Evolutionary conservation across 2,888 invertebrate species (phyloP).

Genomic region (Mesoligia furuncula): DNA sequence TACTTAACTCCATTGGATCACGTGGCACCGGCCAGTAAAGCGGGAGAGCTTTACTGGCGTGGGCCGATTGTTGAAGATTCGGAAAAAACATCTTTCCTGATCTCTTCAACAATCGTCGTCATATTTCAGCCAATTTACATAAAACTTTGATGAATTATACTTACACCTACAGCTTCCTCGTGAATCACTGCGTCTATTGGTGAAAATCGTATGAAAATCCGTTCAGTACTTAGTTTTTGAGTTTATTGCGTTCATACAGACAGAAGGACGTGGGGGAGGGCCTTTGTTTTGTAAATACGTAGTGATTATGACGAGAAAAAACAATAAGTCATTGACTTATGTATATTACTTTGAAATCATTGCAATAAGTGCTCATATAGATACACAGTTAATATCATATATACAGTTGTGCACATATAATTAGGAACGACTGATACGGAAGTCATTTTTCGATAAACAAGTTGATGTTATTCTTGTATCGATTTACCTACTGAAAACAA

Average conservation of each 20-base stretch:
- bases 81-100: no score
- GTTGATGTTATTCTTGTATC: no score
- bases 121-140: background rate
- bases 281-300: background rate
- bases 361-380: background rate
- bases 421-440: no score
- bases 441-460: no score
- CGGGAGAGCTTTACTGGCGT: no score
- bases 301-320: background rate
- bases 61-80: background rate
- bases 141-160: background rate
- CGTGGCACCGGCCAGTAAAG: background rate
- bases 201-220: background rate
- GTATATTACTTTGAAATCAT: no score
- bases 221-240: background rate
- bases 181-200: background rate
- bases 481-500: no score
- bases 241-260: background rate
- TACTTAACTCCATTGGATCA: background rate
- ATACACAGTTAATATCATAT: background rate
- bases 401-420: no score
- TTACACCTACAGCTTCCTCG: background rate
- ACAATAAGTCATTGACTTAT: background rate
- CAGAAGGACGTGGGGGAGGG: background rate
- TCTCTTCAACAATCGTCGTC: background rate